Evolutionary conservation across 1,140 invertebrate genomes (phyloP).

Genomic region (Drosophila miranda): DNA sequence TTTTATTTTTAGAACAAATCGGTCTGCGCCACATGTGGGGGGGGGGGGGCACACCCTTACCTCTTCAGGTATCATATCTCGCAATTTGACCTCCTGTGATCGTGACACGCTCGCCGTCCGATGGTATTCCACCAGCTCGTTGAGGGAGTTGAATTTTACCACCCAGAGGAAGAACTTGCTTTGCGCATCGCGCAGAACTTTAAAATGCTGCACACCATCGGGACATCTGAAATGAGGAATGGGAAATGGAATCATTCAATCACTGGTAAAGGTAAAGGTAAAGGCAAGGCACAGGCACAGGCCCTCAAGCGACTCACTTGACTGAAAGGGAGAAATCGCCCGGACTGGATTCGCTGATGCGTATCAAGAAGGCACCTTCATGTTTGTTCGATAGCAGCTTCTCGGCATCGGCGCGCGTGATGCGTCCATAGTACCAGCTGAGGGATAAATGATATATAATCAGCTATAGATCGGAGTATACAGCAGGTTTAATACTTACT

Average conservation of each 20-base stretch:
- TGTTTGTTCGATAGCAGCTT: conserved; percentile 96
- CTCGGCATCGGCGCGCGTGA: conserved; percentile 98
- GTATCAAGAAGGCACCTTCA: conserved; percentile 99
- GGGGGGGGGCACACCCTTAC: conserved; percentile 83
- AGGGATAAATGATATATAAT: not conserved
- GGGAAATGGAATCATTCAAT: not conserved
- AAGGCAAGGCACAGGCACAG: not conserved
- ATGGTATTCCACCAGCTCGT: conserved; percentile 99
- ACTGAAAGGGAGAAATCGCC: conserved; percentile 99
- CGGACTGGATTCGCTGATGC: conserved; percentile 99
- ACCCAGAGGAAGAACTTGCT: conserved; percentile 99
- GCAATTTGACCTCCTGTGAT: conserved; percentile 97
- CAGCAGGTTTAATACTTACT: conserved; percentile 84
- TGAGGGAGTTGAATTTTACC: conserved; percentile 99
- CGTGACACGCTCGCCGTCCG: conserved; percentile 97
- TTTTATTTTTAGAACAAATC: conserved; percentile 31
- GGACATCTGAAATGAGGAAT: conserved; percentile 88
- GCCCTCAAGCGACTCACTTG: conserved; percentile 88
- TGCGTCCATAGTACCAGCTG: conserved; percentile 98
- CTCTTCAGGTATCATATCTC: conserved; percentile 97
- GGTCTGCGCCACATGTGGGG: not conserved
- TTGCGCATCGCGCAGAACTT: conserved; percentile 97
- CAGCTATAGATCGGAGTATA: not conserved
- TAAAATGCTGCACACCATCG: conserved; percentile 99
- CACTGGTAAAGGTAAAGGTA: not conserved